Percentiles rank a stretch among this genome's conserved stretches.
phyloP scores from a whole-genome alignment of 2,113 vertebrate species.

The Sakesphorus luctuosus region DNA sequence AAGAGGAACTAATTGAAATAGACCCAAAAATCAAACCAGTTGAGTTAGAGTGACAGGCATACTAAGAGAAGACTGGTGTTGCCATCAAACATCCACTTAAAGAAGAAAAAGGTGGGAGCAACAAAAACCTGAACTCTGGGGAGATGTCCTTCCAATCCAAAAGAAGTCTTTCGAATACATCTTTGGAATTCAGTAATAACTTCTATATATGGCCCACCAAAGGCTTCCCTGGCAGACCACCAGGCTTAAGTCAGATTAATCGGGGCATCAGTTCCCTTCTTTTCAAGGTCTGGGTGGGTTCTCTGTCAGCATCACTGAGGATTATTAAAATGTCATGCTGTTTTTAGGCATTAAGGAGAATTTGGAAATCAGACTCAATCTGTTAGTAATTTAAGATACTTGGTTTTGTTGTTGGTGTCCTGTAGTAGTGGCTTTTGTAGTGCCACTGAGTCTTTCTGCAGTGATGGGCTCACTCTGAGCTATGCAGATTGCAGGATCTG shows the following conservation, averaged over 20 bases:
- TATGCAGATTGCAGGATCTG: not conserved
- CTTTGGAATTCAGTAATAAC: not conserved
- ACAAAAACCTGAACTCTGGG: not conserved
- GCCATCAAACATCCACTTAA: not conserved
- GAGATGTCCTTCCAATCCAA: not conserved
- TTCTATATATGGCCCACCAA: not conserved
- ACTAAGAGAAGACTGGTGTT: not conserved
- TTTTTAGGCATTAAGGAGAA: not conserved
- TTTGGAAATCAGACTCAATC: not conserved
- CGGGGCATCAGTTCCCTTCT: not conserved
- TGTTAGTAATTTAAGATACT: not conserved
- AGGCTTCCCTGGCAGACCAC: not conserved
- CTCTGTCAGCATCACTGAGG: not conserved
- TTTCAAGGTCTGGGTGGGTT: not conserved
- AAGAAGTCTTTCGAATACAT: not conserved
- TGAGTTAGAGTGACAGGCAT: not conserved
- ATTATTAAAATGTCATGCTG: not conserved
- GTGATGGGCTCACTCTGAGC: not conserved
- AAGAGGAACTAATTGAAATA: not conserved
- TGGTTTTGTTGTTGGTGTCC: fast-evolving
- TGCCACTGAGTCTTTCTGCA: not conserved
- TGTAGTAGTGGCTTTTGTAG: not conserved
- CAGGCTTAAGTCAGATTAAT: not conserved
- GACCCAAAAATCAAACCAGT: not conserved
- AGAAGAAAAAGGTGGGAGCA: not conserved